These are phyloP conservation scores for Sweltsa coloradensis DNA, from an alignment of 1,140 invertebrate genomes.

Conservation along the genomic window DNA sequence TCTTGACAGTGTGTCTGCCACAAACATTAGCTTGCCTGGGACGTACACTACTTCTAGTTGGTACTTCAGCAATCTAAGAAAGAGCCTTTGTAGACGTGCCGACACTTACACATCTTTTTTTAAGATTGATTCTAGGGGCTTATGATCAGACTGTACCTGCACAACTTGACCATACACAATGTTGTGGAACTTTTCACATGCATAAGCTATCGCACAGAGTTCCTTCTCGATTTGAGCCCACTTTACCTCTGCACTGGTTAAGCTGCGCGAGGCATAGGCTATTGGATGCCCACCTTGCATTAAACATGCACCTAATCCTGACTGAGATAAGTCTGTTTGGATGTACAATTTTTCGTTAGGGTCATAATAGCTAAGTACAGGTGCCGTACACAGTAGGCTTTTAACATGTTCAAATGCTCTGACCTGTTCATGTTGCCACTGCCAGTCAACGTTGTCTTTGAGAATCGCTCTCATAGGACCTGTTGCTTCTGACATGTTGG, in stretches of 20 bases:
- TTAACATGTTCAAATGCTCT: no score
- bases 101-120: no score
- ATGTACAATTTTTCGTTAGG: slow-evolving; percentile 16
- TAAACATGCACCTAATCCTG: slow-evolving; percentile 17
- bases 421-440: slow-evolving; percentile 16
- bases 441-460: slow-evolving; percentile 13
- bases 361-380: slow-evolving; percentile 20
- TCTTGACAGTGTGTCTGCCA: no score
- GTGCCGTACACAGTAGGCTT: no score
- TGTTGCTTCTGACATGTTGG: slow-evolving; percentile 9
- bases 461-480: slow-evolving; percentile 14
- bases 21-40: no score
- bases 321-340: slow-evolving; percentile 8
- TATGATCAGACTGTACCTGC: slow-evolving; percentile 18
- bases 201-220: slow-evolving; percentile 18
- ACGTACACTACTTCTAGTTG: no score
- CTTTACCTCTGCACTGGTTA: slow-evolving; percentile 19
- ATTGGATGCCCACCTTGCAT: slow-evolving; percentile 23
- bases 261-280: slow-evolving; percentile 22
- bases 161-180: slow-evolving; percentile 18
- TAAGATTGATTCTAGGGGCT: slow-evolving; percentile 22
- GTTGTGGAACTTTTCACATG: slow-evolving; percentile 18
- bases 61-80: no score
- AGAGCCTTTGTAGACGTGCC: no score
- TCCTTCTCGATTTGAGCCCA: slow-evolving; percentile 21